These are phyloP conservation scores for Tupiocoris notatus DNA, from an alignment of 2,888 invertebrate genomes.

Conservation along the genomic window DNA sequence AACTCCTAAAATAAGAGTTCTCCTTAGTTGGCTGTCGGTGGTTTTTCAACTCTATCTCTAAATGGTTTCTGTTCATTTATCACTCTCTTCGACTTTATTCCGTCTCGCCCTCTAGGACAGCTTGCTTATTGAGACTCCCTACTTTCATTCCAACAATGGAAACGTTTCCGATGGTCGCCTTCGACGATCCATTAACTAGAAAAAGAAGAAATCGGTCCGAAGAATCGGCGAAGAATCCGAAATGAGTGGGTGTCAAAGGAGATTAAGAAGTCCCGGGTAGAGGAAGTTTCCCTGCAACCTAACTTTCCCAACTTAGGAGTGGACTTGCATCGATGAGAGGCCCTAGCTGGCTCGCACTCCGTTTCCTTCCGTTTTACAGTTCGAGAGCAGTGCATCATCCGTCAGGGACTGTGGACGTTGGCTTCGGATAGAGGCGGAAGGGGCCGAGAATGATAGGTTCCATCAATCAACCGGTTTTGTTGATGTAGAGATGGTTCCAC, in stretches of 20 bases:
- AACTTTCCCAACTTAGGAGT: no score
- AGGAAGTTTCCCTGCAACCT: no score
- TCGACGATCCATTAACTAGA: background rate
- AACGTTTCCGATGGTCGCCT: background rate
- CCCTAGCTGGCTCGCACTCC: background rate
- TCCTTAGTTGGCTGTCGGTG: background rate
- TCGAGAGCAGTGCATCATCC: background rate
- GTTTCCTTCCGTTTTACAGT: background rate
- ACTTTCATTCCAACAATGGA: background rate
- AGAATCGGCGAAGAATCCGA: background rate
- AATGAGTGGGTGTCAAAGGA: background rate
- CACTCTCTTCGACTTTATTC: background rate
- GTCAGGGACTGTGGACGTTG: background rate
- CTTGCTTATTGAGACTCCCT: background rate
- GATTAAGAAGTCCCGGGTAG: background rate
- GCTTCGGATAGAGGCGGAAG: background rate
- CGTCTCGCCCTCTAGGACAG: background rate
- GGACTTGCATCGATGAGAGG: background rate
- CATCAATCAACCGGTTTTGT: background rate
- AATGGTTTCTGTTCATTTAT: conserved; percentile 39
- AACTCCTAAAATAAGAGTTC: conserved; percentile 12
- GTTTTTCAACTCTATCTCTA: conserved; percentile 32
- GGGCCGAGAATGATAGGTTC: background rate
- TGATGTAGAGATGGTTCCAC: no score
- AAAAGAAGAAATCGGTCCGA: background rate